Percentiles rank a stretch among this genome's conserved stretches.
Conservation (phyloP, 2,888 invertebrate genomes). For the Tricholauxania praeusta region DNA sequence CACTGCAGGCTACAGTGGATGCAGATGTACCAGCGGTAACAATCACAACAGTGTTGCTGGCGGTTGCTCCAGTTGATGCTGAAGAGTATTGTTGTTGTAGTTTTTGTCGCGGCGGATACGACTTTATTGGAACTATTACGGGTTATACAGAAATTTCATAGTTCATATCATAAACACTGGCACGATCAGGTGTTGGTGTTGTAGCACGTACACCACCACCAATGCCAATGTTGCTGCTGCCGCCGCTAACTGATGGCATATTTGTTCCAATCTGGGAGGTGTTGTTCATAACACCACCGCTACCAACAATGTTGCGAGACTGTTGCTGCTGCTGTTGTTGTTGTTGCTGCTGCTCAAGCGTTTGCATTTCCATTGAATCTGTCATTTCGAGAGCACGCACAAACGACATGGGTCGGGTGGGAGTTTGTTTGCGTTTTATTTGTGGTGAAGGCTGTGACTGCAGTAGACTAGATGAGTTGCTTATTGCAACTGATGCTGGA, state of each 20-base stretch:
- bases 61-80: conserved; percentile 32
- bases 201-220: conserved; percentile 68
- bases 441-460: conserved; percentile 70
- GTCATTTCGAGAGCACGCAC: conserved; percentile 91
- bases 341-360: conserved; percentile 65
- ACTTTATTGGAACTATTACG: conserved; percentile 64
- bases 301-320: conserved; percentile 47
- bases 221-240: conserved; percentile 39
- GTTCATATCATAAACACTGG: conserved; percentile 94
- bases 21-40: conserved; percentile 45
- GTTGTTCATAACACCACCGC: conserved; percentile 17
- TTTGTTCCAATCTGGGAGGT: conserved; percentile 35
- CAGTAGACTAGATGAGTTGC: conserved; percentile 38
- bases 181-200: conserved; percentile 82
- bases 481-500: conserved; percentile 59
- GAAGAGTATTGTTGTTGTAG: conserved; percentile 28
- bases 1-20: conserved; percentile 41
- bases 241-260: conserved; percentile 38
- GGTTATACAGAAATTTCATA: conserved; percentile 94
- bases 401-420: conserved; percentile 84
- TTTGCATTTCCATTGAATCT: conserved; percentile 86
- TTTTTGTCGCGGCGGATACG: conserved; percentile 55
- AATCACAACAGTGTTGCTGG: conserved; percentile 36
- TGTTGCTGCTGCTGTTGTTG: conserved; percentile 52
- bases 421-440: conserved; percentile 72